These are phyloP conservation scores for Heteractis magnifica DNA, from an alignment of 92 coral and sea anemone species.

Conservation along the genomic window DNA sequence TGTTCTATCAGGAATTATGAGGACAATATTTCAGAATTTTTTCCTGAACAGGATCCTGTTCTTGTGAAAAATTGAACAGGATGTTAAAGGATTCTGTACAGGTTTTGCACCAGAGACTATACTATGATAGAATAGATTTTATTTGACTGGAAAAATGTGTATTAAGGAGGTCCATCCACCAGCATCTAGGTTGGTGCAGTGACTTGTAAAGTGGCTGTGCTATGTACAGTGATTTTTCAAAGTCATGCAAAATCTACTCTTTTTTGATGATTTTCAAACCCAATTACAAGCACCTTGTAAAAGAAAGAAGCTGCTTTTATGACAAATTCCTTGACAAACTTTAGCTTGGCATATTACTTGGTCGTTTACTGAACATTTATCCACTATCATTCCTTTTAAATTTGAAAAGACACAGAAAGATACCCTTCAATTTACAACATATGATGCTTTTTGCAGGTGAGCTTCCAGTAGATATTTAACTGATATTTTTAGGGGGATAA, in stretches of 20 bases:
- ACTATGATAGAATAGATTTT: no score
- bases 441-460: slow-evolving; percentile 98
- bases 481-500: not conserved
- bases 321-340: slow-evolving; percentile 32
- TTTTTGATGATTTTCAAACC: no score
- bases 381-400: slow-evolving; percentile 91
- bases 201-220: no score
- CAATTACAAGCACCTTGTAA: not conserved
- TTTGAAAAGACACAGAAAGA: slow-evolving; percentile 80
- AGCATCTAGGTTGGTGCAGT: no score
- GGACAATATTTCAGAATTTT: not conserved
- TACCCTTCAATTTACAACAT: slow-evolving; percentile 76
- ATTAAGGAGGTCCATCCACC: no score
- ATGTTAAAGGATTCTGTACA: no score
- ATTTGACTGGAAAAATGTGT: no score
- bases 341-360: slow-evolving; percentile 85
- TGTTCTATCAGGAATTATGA: not conserved
- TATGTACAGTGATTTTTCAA: no score
- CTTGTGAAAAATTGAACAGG: no score
- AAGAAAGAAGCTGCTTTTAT: not conserved
- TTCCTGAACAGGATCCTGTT: not conserved
- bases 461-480: not conserved
- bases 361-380: slow-evolving; percentile 84
- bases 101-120: no score
- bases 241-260: no score